A percentile compares a stretch with the other conserved stretches of the same genome.
phyloP scores from a whole-genome alignment of 1,140 invertebrate species.

The Drosophila nikananu region DNA sequence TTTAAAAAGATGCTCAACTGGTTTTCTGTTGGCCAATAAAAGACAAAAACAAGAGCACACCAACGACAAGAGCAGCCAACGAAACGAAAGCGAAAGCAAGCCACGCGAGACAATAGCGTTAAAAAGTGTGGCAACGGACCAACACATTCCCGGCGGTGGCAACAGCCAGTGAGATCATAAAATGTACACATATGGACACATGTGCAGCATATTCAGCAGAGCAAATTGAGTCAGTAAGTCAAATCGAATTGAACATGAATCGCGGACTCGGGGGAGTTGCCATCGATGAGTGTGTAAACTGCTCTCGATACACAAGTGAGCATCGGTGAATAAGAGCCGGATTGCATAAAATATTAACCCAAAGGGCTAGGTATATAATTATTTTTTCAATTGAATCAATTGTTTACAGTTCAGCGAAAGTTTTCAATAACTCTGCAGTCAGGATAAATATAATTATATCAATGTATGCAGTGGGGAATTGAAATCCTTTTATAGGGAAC shows the following conservation, averaged over 20 bases:
- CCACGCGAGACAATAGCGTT: slow-evolving; percentile 68
- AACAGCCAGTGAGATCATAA: slow-evolving; percentile 33
- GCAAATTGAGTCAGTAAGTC: slow-evolving; percentile 81
- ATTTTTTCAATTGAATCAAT: no score
- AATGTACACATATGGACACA: slow-evolving; percentile 28
- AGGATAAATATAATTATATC: slow-evolving; percentile 2
- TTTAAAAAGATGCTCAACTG: slow-evolving; percentile 68
- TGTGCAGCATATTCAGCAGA: slow-evolving; percentile 48
- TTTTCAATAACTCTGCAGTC: slow-evolving; percentile 11
- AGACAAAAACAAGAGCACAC: slow-evolving; percentile 25
- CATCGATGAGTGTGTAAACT: not conserved
- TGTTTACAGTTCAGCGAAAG: slow-evolving; percentile 16
- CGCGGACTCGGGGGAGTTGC: not conserved
- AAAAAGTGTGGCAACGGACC: slow-evolving; percentile 57
- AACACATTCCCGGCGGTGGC: slow-evolving; percentile 6
- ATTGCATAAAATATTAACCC: slow-evolving; percentile 24
- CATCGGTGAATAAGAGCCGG: not conserved
- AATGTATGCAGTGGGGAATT: not conserved
- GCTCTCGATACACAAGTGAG: slow-evolving; percentile 4
- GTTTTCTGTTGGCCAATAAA: slow-evolving; percentile 70
- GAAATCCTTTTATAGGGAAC: not conserved
- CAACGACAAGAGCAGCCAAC: slow-evolving; percentile 42
- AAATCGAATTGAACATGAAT: slow-evolving; percentile 59
- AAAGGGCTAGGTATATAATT: slow-evolving; percentile 22
- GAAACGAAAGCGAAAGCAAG: slow-evolving; percentile 72